These are phyloP conservation scores for Ectemnius cavifrons DNA, from an alignment of 2,888 invertebrate species.

Conservation along the genomic window DNA sequence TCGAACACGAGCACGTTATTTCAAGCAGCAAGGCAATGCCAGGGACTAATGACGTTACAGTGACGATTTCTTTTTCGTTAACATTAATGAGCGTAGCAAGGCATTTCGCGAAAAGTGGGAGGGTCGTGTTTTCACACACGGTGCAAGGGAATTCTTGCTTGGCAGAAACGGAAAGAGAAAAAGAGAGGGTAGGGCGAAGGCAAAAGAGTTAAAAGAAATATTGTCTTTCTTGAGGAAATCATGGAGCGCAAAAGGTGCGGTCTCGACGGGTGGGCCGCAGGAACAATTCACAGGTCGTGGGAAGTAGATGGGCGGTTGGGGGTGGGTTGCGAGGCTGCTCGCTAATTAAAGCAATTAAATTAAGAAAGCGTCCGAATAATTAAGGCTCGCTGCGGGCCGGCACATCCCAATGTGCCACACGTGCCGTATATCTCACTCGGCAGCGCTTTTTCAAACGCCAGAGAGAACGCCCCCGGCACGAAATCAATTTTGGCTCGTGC, in stretches of 20 bases:
- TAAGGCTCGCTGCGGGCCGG: slow-evolving; percentile 41
- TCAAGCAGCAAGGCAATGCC: too few species aligned
- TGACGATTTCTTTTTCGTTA: neutral
- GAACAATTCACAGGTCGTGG: neutral
- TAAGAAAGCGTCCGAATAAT: slow-evolving; percentile 61
- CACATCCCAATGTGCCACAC: slow-evolving; percentile 14
- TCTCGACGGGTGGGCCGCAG: neutral
- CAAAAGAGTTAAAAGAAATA: neutral
- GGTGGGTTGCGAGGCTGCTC: neutral
- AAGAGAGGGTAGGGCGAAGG: neutral
- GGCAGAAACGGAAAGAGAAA: neutral
- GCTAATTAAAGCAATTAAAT: slow-evolving; percentile 59
- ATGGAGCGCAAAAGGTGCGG: neutral
- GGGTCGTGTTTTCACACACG: neutral
- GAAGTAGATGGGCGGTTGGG: neutral
- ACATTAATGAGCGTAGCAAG: neutral
- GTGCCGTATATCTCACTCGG: neutral
- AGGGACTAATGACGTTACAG: neutral
- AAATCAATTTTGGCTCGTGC: slow-evolving; percentile 17
- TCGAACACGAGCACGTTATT: neutral
- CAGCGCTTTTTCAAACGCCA: slow-evolving; percentile 22
- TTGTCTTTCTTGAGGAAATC: slow-evolving; percentile 1
- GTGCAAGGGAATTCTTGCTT: neutral
- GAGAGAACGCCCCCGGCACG: slow-evolving; percentile 2
- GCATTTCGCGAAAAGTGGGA: neutral